A percentile compares a stretch with the other conserved stretches of the same genome.
Evolutionary conservation across 2,888 invertebrate genomes (phyloP).

Genomic region (Netelia fuscicornis): DNA sequence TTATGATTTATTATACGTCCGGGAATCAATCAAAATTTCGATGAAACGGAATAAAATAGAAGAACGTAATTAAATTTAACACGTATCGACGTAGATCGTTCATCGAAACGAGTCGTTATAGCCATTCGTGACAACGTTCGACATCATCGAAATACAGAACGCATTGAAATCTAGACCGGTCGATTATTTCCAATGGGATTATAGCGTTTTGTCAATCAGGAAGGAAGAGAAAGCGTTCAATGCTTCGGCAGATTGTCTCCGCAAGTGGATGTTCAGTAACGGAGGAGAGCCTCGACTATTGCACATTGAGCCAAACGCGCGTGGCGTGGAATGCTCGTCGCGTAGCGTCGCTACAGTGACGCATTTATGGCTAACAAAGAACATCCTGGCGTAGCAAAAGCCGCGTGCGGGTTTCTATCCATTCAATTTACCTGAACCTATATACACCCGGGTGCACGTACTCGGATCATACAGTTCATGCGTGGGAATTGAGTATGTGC

Average conservation of each 20-base stretch:
- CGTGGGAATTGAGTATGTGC: constrained; percentile 60
- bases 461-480: constrained; percentile 26
- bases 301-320: constrained; percentile 56
- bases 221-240: neutral
- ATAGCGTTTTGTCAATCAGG: neutral
- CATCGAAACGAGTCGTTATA: neutral
- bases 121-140: neutral
- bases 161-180: neutral
- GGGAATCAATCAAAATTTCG: too few relatives aligned
- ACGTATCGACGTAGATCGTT: neutral
- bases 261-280: neutral
- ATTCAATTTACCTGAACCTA: constrained; percentile 68
- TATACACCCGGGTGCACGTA: constrained; percentile 19
- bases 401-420: constrained; percentile 59
- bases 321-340: constrained; percentile 57
- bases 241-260: neutral
- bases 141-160: neutral
- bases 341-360: constrained; percentile 51
- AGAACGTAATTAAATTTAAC: too few relatives aligned
- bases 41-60: too few relatives aligned
- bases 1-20: too few relatives aligned
- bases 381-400: constrained; percentile 70
- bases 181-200: neutral
- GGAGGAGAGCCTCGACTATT: constrained; percentile 37
- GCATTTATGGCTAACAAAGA: constrained; percentile 75